Evolutionary conservation across 2,888 invertebrate species (phyloP), one percentile per base, ranked within the genome.

Genomic region (Drosophila ustulata): DNA sequence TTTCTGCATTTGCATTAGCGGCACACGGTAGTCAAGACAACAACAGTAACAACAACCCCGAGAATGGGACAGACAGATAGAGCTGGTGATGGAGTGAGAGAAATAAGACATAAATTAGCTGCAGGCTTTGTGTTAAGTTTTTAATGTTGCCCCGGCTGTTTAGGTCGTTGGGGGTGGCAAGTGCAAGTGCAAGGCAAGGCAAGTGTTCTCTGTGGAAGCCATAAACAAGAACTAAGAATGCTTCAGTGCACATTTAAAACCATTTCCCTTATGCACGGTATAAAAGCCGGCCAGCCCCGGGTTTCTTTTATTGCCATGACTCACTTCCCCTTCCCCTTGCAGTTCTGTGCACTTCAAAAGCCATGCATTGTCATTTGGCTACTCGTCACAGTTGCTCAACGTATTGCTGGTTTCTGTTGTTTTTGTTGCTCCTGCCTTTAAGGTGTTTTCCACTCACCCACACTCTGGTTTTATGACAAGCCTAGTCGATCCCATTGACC

Each of bases 81-180:
- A 32, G 18, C 18, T 18, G 18, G 18, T 1, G 9, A 32, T 32
- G 9, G 37, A 37, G 37, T 37, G 37, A 37, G 45, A 18, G 53
- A 78, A 78, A 69, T 82, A 72, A 78, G 68, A 76, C 80, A 78
- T 85, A 86, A 80, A 80, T 83, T 86, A 75, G 78, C 79, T 64
- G 52, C 52, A 69, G 79, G 89, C 76, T 73, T 70, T 80, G 70
- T 78, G 83, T 79, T 77, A 71, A 71, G 70, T 70, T 71, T 71
- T 74, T 51, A 73, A 71, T 78, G 71, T 57, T 75, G 75, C 80
- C 37, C 37, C 43, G 34, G 53, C 47, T n/a, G 30, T 41, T 72
- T 58, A 34, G 51, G 45, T 46, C 52, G 47, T 49, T 59, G 70
- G 65, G 50, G 50, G 58, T 68, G 57, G 64, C 68, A 65, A 69